Percentiles rank a stretch among this genome's conserved stretches.
Conservation (phyloP, 1,140 invertebrate genomes). For the Papilio aristodemus region DNA sequence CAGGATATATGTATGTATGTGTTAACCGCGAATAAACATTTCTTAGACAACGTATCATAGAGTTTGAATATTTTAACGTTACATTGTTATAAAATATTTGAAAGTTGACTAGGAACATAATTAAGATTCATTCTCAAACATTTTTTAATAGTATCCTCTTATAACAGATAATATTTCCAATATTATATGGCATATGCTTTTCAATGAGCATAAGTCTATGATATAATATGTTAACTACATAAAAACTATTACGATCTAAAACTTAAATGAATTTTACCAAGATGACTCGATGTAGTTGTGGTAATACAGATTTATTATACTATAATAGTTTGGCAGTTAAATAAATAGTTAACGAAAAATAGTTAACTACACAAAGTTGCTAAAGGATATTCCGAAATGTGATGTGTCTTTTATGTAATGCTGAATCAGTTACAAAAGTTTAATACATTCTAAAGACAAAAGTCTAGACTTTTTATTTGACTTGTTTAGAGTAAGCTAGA, state of each 20-base stretch:
- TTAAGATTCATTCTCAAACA: constrained; percentile 26
- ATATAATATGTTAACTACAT: constrained; percentile 26
- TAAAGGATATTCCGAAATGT: too few relatives aligned
- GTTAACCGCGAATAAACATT: not conserved
- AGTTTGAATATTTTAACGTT: constrained; percentile 3
- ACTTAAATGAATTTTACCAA: not conserved
- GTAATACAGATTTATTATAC: not conserved
- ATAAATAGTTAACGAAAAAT: too few relatives aligned
- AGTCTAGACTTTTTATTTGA: too few relatives aligned
- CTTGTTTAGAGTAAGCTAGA: too few relatives aligned
- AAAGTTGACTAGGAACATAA: constrained; percentile 40
- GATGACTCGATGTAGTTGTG: not conserved
- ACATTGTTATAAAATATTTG: constrained; percentile 27
- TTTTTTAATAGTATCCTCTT: constrained; percentile 25
- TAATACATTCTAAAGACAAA: too few relatives aligned
- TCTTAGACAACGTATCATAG: not conserved
- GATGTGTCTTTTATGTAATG: too few relatives aligned
- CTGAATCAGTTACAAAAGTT: too few relatives aligned
- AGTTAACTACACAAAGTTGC: too few relatives aligned
- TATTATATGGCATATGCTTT: constrained; percentile 15
- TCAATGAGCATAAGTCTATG: constrained; percentile 15
- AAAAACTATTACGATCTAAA: constrained; percentile 18
- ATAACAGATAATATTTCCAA: constrained; percentile 28
- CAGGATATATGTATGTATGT: too few relatives aligned
- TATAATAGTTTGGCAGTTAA: not conserved